Base-by-base conservation (phyloP, 2,888 invertebrate genomes). In the Scelioninae gen. 2 region DNA sequence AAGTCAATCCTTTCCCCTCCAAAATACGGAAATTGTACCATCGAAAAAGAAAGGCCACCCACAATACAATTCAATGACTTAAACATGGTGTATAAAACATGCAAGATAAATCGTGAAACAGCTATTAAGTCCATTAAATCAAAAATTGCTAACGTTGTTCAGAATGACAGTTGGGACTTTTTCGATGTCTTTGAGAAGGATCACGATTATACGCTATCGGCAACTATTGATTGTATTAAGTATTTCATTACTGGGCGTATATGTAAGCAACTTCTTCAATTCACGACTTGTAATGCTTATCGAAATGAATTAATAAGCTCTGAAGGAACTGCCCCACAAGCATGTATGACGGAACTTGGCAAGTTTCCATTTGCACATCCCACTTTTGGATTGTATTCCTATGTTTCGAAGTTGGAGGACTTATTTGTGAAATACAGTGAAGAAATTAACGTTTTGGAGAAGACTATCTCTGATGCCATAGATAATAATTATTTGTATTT, bases 251-350 rank as follows among this genome's bases (percentile, higher is more conserved):
- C 45, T 25, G 45, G 45, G 3, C 45, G 45, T 6, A 11, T 46
- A 4, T 46, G 45, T 13, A 46, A 46, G 9, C n/a, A 46, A 25
- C 45, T 46, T 16, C 11, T 46, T n/a, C 45, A 46, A 46, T 7
- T 9, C 11, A 46, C 45, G 5, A 22, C n/a, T 4, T 46, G 45
- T 25, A n/a, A 46, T 46, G 41, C 10, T 11, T 41, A 18, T 41
- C n/a, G n/a, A n/a, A n/a, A n/a, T n/a, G n/a, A n/a, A n/a, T n/a
- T n/a, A n/a, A n/a, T n/a, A n/a, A n/a, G n/a, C n/a, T n/a, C 10
- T 16, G 19, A 28, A 28, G 28, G 7, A 28, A 28, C n/a, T n/a
- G n/a, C n/a, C n/a, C n/a, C n/a, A n/a, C n/a, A n/a, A n/a, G n/a
- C n/a, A n/a, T n/a, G n/a, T n/a, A n/a, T n/a, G n/a, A n/a, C n/a